Evolutionary conservation across 2,888 invertebrate genomes (phyloP).

Genomic region (Eubasilissa splendida): DNA sequence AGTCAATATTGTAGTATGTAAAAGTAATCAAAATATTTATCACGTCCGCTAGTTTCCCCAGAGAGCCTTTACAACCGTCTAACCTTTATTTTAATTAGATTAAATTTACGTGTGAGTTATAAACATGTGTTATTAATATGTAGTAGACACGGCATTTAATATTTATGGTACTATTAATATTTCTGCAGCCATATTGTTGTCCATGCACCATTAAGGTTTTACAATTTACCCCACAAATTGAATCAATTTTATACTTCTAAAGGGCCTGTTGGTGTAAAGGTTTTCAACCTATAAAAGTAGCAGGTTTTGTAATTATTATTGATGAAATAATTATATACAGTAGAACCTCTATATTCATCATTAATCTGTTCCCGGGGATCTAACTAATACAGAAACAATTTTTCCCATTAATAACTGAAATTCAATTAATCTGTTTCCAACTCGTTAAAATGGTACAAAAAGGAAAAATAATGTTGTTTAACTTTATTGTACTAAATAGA

Average conservation of each 20-base stretch:
- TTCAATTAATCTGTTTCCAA: too few relatives aligned
- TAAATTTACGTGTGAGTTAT: not conserved
- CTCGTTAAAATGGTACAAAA: too few relatives aligned
- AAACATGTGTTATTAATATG: conserved; percentile 5
- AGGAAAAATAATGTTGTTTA: too few relatives aligned
- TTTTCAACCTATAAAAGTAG: too few relatives aligned
- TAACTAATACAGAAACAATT: too few relatives aligned
- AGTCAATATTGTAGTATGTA: too few relatives aligned
- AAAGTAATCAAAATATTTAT: not conserved
- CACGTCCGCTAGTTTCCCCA: not conserved
- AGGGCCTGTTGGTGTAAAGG: not conserved
- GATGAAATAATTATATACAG: too few relatives aligned
- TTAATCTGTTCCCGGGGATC: too few relatives aligned
- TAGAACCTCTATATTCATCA: too few relatives aligned
- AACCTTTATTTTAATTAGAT: conserved; percentile 17
- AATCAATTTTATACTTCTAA: not conserved
- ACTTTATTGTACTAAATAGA: too few relatives aligned
- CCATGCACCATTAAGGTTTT: not conserved
- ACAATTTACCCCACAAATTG: conserved; percentile 19
- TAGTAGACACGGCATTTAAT: conserved; percentile 9
- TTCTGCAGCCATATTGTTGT: conserved; percentile 5
- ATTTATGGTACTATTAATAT: conserved; percentile 4
- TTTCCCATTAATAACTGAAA: too few relatives aligned
- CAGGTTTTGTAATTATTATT: too few relatives aligned
- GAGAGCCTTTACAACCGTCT: not conserved